Evolutionary conservation across 1,140 invertebrate genomes (phyloP), one percentile per base, ranked within the genome.

Genomic region (Caenorhabditis brenneri): DNA sequence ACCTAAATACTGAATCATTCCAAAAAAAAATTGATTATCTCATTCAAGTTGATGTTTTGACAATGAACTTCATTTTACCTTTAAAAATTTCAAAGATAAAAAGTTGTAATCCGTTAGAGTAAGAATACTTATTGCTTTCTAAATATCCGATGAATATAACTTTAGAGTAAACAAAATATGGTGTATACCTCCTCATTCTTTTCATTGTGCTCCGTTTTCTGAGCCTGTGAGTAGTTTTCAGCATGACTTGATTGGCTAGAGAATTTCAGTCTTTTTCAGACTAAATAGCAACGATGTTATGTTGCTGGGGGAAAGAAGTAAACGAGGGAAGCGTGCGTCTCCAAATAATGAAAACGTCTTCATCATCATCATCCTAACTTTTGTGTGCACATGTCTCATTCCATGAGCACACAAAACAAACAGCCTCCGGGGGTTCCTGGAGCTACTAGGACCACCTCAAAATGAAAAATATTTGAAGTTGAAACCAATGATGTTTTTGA

Each of bases 291-390:
- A 4, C 10, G n/a, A n/a, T n/a, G n/a, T n/a, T n/a, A n/a, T n/a
- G 55, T 58, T 65, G 58, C 31, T 65, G 58, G n/a, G 58, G 19
- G 2, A 22, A 46, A 24, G 65, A 42, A 42, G 65, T 24, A 74
- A 42, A 36, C 16, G n/a, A 36, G 27, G 53, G 27, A 55, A 12
- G 24, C 12, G 49, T 55, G 58, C 36, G 33, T 55, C 58, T 46
- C 65, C 36, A 42, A 74, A 74, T 74, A 74, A 74, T 74, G 65
- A 74, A 74, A 42, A 74, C 65, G 65, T 74, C 65, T 74, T 74
- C 65, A 65, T 65, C 58, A n/a, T n/a, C n/a, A 65, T 65, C 58
- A 46, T 74, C 65, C 65, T 74, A 74, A 74, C 65, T 74, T 74
- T 74, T 74, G 65, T 74, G 65, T 31, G 36, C 58, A 36, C 65